Base-by-base conservation (phyloP, 1,140 invertebrate species). In the Amphibalanus amphitrite region DNA sequence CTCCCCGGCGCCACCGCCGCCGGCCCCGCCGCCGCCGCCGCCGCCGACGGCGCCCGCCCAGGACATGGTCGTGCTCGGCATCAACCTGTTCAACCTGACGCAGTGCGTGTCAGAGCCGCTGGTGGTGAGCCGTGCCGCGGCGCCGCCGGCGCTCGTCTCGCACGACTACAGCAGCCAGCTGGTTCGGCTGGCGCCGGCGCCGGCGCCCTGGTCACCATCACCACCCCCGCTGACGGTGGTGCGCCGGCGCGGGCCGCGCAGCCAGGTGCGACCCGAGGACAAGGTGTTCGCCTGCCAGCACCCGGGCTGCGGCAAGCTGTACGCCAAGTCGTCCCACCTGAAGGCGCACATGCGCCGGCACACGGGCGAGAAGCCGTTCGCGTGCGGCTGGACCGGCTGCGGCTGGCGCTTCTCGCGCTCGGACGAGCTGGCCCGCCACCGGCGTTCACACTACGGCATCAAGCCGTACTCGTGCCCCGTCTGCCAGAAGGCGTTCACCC, bases 351-450 rank as follows among this genome's bases (percentile, higher is more conserved):
- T 96, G 69, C 83, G 95, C 1, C 85, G 95, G 20, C 95, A 97
- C 80, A 92, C 93, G 0, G 95, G 94, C 0, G 93, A 97, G 80
- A 97, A 97, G 78, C 95, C 95, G 0, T 98, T 97, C 77, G 81
- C 79, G 3, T 95, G 93, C 78, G 90, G 88, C 69, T 97, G 94
- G 94, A 82, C 87, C 1, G 90, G 88, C n/a, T 98, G 95, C 80
- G 86, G 85, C 15, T 97, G 95, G 94, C 85, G 89, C 72, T 97
- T 98, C 82, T 95, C 92, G 3, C 82, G 94, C 64, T 96, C 93
- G 0, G 95, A 97, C 77, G 94, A 97, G 79, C 81, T 97, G 40
- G 90, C 92, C 0, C 82, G 92, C 65, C 90, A 92, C 76, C 85
- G 87, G 69, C 82, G 90, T 71, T 91, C 89, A 64, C 90, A 92